These are phyloP conservation scores for Cephus rjabovi DNA, from an alignment of 2,888 invertebrate species.

Conservation along the genomic window DNA sequence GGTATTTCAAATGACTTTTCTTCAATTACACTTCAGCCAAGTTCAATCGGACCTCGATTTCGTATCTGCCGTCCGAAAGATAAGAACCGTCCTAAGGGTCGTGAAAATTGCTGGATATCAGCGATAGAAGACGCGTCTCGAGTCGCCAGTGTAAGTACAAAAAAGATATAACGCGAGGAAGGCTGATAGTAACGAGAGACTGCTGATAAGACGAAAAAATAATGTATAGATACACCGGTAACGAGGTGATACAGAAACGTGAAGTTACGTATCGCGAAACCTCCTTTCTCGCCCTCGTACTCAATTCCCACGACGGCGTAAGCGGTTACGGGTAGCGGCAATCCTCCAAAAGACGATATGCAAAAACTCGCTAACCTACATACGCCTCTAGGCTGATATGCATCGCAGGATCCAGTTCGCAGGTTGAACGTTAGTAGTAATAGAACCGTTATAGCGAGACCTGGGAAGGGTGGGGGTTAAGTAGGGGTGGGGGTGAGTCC, in stretches of 20 bases:
- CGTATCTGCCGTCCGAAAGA: neutral
- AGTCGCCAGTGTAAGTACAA: no score
- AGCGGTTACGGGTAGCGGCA: neutral
- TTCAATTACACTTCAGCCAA: neutral
- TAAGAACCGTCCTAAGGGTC: neutral
- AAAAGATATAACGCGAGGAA: neutral
- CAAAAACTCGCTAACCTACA: conserved; percentile 39
- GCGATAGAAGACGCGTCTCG: neutral
- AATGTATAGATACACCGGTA: neutral
- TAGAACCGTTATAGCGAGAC: no score
- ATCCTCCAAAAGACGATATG: conserved; percentile 34
- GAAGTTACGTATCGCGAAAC: neutral
- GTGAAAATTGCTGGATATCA: neutral
- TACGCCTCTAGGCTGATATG: conserved; percentile 39
- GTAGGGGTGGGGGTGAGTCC: no score
- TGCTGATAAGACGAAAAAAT: neutral
- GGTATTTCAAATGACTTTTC: neutral
- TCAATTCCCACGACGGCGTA: neutral
- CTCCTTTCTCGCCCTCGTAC: neutral
- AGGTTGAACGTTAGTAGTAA: neutral
- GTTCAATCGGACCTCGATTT: neutral
- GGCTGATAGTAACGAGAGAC: neutral
- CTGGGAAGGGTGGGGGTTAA: no score
- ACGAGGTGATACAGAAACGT: neutral
- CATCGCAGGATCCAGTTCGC: conserved; percentile 24